Evolutionary conservation across 2,797 vertebrate genomes (phyloP).

Genomic region (Squalus acanthias): DNA sequence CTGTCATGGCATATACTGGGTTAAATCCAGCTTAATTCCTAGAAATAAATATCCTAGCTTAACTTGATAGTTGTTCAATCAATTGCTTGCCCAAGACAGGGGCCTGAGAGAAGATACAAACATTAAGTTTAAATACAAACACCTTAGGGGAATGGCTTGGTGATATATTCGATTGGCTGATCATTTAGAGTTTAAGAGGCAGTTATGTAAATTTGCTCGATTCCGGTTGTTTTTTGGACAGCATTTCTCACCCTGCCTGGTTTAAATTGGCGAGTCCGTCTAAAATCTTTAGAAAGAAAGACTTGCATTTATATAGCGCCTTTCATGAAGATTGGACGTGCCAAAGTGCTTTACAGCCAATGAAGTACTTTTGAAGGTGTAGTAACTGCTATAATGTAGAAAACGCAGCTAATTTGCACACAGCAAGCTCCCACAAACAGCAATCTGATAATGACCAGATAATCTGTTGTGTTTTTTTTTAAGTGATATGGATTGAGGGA

Average conservation of each 20-base stretch:
- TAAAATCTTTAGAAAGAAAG: background rate
- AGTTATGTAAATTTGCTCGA: background rate
- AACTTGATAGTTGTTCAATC: background rate
- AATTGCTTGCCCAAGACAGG: background rate
- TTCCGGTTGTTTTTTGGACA: background rate
- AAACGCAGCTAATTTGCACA: too few species aligned
- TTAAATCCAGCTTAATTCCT: background rate
- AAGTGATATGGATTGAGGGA: too few species aligned
- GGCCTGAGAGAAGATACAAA: background rate
- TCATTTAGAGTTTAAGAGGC: background rate
- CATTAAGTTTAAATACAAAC: background rate
- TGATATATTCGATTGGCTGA: too few species aligned
- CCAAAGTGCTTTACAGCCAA: too few species aligned
- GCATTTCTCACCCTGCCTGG: background rate
- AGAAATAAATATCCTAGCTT: background rate
- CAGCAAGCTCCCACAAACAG: too few species aligned
- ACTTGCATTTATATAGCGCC: too few species aligned
- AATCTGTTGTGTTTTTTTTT: too few species aligned
- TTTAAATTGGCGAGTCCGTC: background rate
- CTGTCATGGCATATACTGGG: background rate
- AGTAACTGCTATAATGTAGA: too few species aligned
- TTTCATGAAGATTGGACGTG: too few species aligned
- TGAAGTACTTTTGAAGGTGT: too few species aligned
- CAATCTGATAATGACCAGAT: too few species aligned
- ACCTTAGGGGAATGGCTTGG: background rate